A percentile compares a stretch with the other conserved stretches of the same genome.
phyloP scores from a whole-genome alignment of 2,888 invertebrate species.

The Polydrusus pterygomalis region DNA sequence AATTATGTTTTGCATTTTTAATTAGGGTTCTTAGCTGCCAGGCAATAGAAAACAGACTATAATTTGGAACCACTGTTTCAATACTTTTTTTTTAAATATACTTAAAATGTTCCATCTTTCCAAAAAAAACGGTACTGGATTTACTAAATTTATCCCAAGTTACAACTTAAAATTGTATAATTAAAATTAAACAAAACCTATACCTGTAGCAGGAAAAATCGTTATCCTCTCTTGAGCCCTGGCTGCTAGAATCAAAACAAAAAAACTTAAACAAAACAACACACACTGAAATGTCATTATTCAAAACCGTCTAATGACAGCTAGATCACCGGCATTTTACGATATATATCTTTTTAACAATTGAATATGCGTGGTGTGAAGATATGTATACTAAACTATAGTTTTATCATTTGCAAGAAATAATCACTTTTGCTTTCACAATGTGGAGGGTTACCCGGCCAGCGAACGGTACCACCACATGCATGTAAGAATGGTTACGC shows the following conservation, averaged over 20 bases:
- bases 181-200: conserved; percentile 1
- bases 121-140: no score
- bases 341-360: background rate
- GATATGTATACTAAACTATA: conserved; percentile 13
- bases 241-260: conserved; percentile 13
- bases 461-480: conserved; percentile 12
- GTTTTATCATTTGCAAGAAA: conserved; percentile 21
- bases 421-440: conserved; percentile 39
- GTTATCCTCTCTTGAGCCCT: conserved; percentile 39
- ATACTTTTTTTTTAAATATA: no score
- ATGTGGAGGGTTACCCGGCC: conserved; percentile 16
- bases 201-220: conserved; percentile 35
- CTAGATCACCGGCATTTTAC: background rate
- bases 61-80: no score
- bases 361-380: background rate
- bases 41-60: no score
- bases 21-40: no score
- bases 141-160: no score
- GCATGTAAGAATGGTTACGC: conserved; percentile 15
- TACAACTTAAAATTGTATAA: no score
- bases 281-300: conserved; percentile 26
- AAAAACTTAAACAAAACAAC: conserved; percentile 16
- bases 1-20: no score
- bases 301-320: background rate
- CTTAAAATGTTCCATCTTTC: no score